phyloP scores from a whole-genome alignment of 2,797 vertebrate genomes.

The Channallabes apus region DNA sequence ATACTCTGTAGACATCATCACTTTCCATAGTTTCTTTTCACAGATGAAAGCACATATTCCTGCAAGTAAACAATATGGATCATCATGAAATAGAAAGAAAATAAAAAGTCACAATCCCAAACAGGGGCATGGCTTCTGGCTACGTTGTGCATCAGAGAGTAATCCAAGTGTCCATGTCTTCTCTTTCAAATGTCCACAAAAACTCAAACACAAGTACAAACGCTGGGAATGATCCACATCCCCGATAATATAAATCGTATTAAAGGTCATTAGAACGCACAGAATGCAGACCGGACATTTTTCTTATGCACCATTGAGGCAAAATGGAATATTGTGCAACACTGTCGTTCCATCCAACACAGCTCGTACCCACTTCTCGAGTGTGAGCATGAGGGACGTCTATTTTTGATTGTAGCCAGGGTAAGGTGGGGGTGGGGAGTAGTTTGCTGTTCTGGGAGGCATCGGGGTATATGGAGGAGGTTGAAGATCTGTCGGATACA shows the following conservation, averaged over 20 bases:
- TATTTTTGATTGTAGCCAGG: slow-evolving; percentile 83
- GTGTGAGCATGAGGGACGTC: slow-evolving; percentile 6
- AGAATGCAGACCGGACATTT: no score
- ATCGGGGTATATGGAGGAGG: slow-evolving; percentile 86
- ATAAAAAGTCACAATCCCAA: background rate
- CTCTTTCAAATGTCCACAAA: slow-evolving; percentile 8
- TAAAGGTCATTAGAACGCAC: background rate
- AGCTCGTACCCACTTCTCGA: background rate
- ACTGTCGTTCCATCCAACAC: background rate
- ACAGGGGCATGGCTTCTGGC: background rate
- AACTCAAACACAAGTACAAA: background rate
- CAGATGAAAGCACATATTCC: slow-evolving; percentile 7
- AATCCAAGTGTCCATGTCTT: background rate
- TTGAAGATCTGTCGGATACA: slow-evolving; percentile 76
- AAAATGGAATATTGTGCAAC: background rate
- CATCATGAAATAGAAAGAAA: background rate
- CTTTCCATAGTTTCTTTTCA: slow-evolving; percentile 2
- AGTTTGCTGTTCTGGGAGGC: slow-evolving; percentile 69
- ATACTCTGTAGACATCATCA: background rate
- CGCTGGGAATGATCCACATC: slow-evolving; percentile 39
- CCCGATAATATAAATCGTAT: slow-evolving; percentile 13
- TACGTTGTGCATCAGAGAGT: background rate
- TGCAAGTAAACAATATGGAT: slow-evolving; percentile 16
- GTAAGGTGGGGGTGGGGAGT: slow-evolving; percentile 85
- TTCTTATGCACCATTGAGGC: background rate